Base-by-base conservation (phyloP, 2,113 vertebrate genomes). In the Pteruthius melanotis region DNA sequence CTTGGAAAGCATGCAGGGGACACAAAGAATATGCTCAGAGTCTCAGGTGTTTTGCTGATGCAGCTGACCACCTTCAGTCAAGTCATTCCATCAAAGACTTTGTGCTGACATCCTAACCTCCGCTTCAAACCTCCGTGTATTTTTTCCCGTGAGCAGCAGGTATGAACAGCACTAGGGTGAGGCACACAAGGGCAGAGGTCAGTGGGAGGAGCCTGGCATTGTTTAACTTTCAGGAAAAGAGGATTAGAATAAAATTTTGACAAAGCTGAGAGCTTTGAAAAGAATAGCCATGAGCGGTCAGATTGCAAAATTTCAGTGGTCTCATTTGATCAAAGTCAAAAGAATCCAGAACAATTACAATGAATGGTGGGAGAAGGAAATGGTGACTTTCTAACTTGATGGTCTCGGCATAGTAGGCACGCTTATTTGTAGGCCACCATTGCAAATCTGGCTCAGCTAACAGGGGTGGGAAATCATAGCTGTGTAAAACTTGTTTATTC, bases 351-450 rank as follows among this genome's bases (percentile, higher is more conserved):
- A 37, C 5, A 71, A 74, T 65, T 76, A 22, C 18, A 69, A 65
- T 42, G 68, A 85, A 83, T 61, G 18, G 21, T 66, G 39, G 40
- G 44, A 84, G 56, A 77, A 33, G 31, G 27, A 82, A 80, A 49
- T 12, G 56, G 24, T 37, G 53, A 72, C 79, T 83, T 91, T 82
- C 27, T 64, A 49, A 64, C 37, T 80, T 42, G 54, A 69, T 42
- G 26, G 59, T 72, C 42, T 65, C 0, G 0, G 30, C 18, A 11
- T 13, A 33, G 31, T 8, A 83, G 57, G 15, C 28, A 23, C 0
- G 0, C n/a, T 84, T 81, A 65, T 80, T 88, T 92, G 75, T 83
- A 65, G 59, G 26, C 59, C 50, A 59, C 37, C 12, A 8, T 15
- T 69, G 49, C 26, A 65, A 90, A 86, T 69, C 53, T 90, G 50